Evolutionary conservation across 2,797 vertebrate genomes (phyloP).

Genomic region (Lateolabrax maculatus): DNA sequence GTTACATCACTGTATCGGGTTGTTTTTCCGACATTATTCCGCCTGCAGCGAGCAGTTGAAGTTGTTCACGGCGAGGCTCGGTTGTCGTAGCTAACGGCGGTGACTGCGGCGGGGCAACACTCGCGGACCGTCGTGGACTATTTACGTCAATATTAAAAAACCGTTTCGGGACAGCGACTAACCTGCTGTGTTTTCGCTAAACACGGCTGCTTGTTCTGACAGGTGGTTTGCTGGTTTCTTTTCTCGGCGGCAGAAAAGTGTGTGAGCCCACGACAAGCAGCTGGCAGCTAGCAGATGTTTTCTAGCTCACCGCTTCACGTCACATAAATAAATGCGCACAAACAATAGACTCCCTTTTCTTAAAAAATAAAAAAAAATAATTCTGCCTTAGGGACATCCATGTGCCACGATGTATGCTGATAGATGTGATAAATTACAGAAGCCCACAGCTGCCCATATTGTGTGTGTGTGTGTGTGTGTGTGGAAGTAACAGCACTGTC

Average conservation of each 20-base stretch:
- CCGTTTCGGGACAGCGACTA: background rate
- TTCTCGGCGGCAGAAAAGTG: conserved; percentile 1
- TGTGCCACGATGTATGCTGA: background rate
- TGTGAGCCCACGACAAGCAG: conserved; percentile 34
- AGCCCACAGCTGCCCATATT: background rate
- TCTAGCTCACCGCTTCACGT: conserved; percentile 13
- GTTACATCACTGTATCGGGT: conserved; percentile 28
- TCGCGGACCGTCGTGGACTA: background rate
- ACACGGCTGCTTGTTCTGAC: background rate
- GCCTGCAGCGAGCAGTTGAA: conserved; percentile 14
- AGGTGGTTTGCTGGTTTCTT: background rate
- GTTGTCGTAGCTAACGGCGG: conserved; percentile 44
- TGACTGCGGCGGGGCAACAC: background rate
- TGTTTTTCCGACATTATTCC: conserved; percentile 6
- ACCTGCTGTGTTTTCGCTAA: background rate
- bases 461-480: background rate
- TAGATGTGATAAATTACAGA: background rate
- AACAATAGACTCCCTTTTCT: conserved; percentile 7
- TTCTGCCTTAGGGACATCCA: background rate
- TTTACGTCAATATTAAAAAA: background rate
- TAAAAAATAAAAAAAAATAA: too few relatives aligned
- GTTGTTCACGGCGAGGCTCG: conserved; percentile 45
- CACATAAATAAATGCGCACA: conserved; percentile 14
- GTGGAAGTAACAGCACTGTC: background rate
- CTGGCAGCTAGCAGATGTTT: conserved; percentile 69